phyloP scores from a whole-genome alignment of 1,140 invertebrate genomes.

The Dendroctonus ponderosae region DNA sequence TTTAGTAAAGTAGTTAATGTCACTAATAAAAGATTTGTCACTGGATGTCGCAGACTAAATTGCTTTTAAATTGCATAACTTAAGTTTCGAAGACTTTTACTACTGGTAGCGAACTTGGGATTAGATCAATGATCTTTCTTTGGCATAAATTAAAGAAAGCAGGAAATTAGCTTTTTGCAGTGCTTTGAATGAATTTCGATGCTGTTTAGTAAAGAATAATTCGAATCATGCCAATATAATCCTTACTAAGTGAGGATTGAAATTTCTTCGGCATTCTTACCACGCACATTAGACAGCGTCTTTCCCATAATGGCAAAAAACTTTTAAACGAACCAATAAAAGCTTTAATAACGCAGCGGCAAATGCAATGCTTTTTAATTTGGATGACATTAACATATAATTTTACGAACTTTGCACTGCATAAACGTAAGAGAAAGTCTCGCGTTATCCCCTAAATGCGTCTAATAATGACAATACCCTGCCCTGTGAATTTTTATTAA shows the following conservation, averaged over 20 bases:
- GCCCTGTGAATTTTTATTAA: conserved; percentile 27
- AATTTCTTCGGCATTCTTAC: too few species aligned
- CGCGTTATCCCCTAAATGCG: conserved; percentile 20
- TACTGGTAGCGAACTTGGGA: background rate
- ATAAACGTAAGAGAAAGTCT: conserved; percentile 16
- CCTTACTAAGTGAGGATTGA: too few species aligned
- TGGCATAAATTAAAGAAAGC: too few species aligned
- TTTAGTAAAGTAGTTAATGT: conserved; percentile 13
- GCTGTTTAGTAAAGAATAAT: too few species aligned
- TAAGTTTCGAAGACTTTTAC: background rate
- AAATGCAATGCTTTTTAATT: conserved; percentile 28
- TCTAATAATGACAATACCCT: conserved; percentile 29
- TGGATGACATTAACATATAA: conserved; percentile 23
- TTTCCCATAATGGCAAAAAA: conserved; percentile 14
- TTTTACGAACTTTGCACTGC: conserved; percentile 25
- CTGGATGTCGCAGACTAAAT: conserved; percentile 10
- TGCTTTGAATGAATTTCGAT: too few species aligned
- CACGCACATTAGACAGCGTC: background rate
- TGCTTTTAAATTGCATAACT: conserved; percentile 8
- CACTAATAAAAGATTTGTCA: conserved; percentile 24
- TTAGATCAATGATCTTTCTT: background rate
- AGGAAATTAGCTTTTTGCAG: too few species aligned
- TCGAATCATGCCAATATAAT: too few species aligned
- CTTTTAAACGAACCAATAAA: conserved; percentile 26
- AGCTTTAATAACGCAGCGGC: conserved; percentile 12